Evolutionary conservation across 2,797 vertebrate genomes (phyloP).

Genomic region (Chelon auratus): DNA sequence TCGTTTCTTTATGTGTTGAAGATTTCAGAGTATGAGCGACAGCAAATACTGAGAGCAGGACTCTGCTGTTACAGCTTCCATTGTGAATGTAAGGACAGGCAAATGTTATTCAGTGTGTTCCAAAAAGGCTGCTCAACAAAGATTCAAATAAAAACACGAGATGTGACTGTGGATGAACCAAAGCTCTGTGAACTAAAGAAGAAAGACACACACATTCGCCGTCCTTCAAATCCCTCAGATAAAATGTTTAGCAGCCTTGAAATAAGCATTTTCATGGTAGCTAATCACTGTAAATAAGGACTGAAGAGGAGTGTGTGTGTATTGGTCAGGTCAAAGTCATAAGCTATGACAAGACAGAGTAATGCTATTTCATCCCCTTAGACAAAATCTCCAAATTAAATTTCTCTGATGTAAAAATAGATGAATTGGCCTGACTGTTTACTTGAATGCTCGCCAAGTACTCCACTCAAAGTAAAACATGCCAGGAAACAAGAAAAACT

Average conservation of each 20-base stretch:
- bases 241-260: constrained; percentile 12
- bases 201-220: constrained; percentile 1
- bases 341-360: constrained; percentile 10
- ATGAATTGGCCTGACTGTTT: constrained; percentile 12
- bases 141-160: background rate
- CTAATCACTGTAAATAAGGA: constrained; percentile 1
- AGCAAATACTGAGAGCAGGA: background rate
- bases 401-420: constrained; percentile 20
- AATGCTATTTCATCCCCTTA: constrained; percentile 20
- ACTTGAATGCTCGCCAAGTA: background rate
- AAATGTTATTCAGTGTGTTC: background rate
- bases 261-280: constrained; percentile 9
- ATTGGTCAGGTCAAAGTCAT: constrained; percentile 16
- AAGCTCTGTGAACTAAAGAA: background rate
- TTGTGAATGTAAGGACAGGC: background rate
- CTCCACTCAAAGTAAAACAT: background rate
- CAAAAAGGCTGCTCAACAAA: background rate
- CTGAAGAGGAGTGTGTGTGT: background rate
- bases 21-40: background rate
- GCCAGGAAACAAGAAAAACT: background rate
- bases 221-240: background rate
- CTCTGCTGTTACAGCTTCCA: background rate
- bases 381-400: constrained; percentile 23
- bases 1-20: background rate
- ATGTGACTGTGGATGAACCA: background rate